A percentile compares a stretch with the other conserved stretches of the same genome.
phyloP scores from a whole-genome alignment of 2,797 vertebrate genomes.

The Benthosema pterotum region DNA sequence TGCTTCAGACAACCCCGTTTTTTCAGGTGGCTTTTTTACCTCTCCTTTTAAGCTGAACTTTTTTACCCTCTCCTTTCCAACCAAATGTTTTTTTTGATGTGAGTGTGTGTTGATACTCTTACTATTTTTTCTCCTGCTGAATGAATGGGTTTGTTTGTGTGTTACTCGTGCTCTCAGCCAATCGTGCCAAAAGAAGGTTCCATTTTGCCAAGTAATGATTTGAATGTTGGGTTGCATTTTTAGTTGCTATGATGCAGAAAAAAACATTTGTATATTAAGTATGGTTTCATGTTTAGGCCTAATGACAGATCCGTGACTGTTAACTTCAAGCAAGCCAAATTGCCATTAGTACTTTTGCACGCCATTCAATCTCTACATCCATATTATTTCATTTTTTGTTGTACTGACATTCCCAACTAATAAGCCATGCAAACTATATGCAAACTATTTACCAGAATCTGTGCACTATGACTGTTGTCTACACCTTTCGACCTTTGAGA shows the following conservation, averaged over 20 bases:
- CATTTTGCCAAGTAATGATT: background rate
- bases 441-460: too few species aligned
- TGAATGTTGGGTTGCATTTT: background rate
- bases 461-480: too few species aligned
- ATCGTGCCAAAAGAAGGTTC: background rate
- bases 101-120: slow-evolving; percentile 7
- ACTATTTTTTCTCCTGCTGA: slow-evolving; percentile 7
- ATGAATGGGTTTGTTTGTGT: background rate
- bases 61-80: too few species aligned
- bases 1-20: background rate
- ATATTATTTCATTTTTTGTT: too few species aligned
- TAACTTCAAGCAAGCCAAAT: background rate
- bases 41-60: background rate
- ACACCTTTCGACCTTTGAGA: too few species aligned
- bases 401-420: too few species aligned
- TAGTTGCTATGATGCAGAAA: background rate
- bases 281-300: background rate
- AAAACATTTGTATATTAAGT: too few species aligned
- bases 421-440: too few species aligned
- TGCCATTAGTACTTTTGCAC: too few species aligned
- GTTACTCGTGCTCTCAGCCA: too few species aligned
- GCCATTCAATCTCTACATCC: too few species aligned
- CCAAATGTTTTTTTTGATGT: slow-evolving; percentile 4
- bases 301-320: background rate
- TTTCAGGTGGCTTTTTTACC: slow-evolving; percentile 18